These are phyloP conservation scores for Leptopilina drosophilae DNA, from an alignment of 2,888 invertebrate genomes.

Conservation along the genomic window DNA sequence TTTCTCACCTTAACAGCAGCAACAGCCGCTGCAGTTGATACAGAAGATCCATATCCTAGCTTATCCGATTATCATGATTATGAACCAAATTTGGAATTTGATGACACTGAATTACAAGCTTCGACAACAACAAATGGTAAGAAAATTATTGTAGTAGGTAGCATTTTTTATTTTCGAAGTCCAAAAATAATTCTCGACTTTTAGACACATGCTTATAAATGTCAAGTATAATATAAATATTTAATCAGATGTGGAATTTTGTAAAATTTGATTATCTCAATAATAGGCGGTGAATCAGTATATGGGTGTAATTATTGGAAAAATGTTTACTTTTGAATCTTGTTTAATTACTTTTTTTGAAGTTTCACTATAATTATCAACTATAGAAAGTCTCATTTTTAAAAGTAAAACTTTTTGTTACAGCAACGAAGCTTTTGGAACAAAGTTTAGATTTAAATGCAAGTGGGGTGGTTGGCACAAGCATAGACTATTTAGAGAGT, in stretches of 20 bases:
- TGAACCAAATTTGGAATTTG: conserved; percentile 97
- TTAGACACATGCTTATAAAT: no score
- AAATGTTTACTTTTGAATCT: no score
- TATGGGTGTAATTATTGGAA: no score
- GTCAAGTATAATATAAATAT: no score
- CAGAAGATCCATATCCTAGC: conserved; percentile 90
- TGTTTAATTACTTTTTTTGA: no score
- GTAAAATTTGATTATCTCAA: no score
- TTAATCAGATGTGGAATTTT: no score
- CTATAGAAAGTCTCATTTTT: not conserved
- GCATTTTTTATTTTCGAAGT: not conserved
- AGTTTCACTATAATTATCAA: no score
- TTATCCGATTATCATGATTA: conserved; percentile 95
- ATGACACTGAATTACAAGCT: conserved; percentile 92
- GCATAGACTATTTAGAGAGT: conserved; percentile 80
- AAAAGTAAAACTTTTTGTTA: conserved; percentile 47
- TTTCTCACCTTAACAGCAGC: conserved; percentile 61
- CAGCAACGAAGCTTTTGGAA: conserved; percentile 72
- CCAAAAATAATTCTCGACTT: no score
- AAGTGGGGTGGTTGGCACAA: conserved; percentile 69
- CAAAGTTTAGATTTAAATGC: conserved; percentile 74
- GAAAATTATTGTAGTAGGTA: conserved; percentile 52
- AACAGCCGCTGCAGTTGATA: conserved; percentile 73
- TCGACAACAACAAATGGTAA: conserved; percentile 85
- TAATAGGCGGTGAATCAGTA: no score